Evolutionary conservation across 2,888 invertebrate species (phyloP).

Genomic region (Nomada hirtipes): DNA sequence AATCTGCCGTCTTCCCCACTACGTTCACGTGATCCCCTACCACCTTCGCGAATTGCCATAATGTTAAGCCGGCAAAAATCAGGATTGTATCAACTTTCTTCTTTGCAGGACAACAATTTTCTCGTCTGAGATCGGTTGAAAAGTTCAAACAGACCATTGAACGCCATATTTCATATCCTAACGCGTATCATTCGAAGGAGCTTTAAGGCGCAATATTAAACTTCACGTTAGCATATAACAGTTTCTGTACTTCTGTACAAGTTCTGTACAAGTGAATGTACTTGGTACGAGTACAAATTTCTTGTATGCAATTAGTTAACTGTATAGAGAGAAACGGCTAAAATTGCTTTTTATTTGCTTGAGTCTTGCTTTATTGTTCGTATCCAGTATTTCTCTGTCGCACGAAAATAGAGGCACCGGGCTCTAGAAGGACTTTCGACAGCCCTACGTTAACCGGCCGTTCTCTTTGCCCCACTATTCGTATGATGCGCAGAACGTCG

Average conservation of each 20-base stretch:
- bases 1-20: slow-evolving; percentile 73
- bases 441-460: slow-evolving; percentile 59
- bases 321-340: too few species aligned
- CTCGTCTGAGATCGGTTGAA: too few species aligned
- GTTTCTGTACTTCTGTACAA: too few species aligned
- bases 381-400: background rate
- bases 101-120: background rate
- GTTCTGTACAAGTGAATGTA: too few species aligned
- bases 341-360: background rate
- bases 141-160: background rate
- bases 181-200: too few species aligned
- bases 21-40: slow-evolving; percentile 46
- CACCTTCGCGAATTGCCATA: slow-evolving; percentile 45
- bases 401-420: slow-evolving; percentile 27
- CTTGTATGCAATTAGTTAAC: background rate
- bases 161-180: background rate
- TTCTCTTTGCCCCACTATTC: slow-evolving; percentile 66
- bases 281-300: too few species aligned
- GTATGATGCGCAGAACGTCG: slow-evolving; percentile 73
- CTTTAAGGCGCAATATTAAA: background rate
- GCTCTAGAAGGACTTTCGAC: slow-evolving; percentile 38
- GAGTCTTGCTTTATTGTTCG: background rate
- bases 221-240: background rate
- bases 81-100: slow-evolving; percentile 56
- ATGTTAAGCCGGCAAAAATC: slow-evolving; percentile 58